Conservation (phyloP, 2,113 vertebrate genomes). For the Cynoglossus semilaevis region DNA sequence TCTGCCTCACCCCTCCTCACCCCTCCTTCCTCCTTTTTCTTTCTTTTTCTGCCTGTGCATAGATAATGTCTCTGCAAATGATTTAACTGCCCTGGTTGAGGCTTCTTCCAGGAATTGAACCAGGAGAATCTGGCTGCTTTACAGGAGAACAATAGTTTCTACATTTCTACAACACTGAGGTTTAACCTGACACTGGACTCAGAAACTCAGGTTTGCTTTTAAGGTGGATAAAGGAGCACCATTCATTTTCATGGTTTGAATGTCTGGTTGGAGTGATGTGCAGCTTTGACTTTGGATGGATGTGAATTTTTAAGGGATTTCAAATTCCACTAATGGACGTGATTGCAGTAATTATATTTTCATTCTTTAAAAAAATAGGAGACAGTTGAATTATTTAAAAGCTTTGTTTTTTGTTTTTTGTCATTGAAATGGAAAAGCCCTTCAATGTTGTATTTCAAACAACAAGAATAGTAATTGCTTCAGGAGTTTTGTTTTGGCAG, state of each 20-base stretch:
- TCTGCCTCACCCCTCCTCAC: background rate
- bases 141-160: constrained; percentile 73
- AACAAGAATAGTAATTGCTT: constrained; percentile 12
- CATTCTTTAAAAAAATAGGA: too few species aligned
- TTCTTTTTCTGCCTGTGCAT: constrained; percentile 47
- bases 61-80: constrained; percentile 74
- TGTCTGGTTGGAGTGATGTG: too few species aligned
- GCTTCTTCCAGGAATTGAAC: constrained; percentile 75
- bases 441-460: too few species aligned
- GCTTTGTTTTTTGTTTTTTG: too few species aligned
- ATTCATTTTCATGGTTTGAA: too few species aligned
- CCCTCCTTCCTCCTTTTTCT: constrained; percentile 15
- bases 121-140: constrained; percentile 66
- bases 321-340: too few species aligned
- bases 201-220: constrained; percentile 40
- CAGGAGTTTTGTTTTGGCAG: constrained; percentile 22
- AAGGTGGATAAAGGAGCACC: too few species aligned
- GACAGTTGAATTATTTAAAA: too few species aligned
- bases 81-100: constrained; percentile 70
- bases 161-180: constrained; percentile 46
- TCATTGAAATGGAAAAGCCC: too few species aligned
- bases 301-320: too few species aligned
- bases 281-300: too few species aligned
- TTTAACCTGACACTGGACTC: constrained; percentile 52
- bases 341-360: too few species aligned